Evolutionary conservation across 2,797 vertebrate genomes (phyloP), one percentile per base, ranked within the genome.

Genomic region (Enteromius fasciolatus): DNA sequence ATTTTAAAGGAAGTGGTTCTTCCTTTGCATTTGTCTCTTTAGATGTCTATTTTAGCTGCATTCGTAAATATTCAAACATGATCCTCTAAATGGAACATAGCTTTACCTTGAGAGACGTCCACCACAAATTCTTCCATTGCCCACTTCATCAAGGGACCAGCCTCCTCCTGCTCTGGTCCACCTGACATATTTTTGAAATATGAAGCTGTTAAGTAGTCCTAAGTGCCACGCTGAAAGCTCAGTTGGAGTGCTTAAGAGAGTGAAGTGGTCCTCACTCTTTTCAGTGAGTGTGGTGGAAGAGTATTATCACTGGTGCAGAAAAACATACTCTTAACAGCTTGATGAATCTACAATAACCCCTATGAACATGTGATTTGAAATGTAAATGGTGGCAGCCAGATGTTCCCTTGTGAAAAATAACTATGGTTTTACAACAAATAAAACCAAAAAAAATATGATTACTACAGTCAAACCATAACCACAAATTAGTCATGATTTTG

Each of bases 171-270:
- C 48, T 76, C 59, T 23, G 33, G 36, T 20, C 41, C 54, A 59
- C 41, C 54, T 74, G 64, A 68, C 79, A 84, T 63, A 78, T 84
- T 77, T 86, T 64, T 85, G 67, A 83, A 85, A 80, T 85, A 74
- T 83, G 78, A 83, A 54, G 64, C 83, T 81, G 66, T 44, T 78
- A 87, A 85, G 83, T 80, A 70, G 54, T 54, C 31, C n/a, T 86
- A n/a, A 86, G 84, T 80, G 78, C 25, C 72, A 70, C 17, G 12
- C 28, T 66, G 66, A 82, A 83, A 80, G 83, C 73, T 66, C 57
- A 28, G 83, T 39, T 39, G 39, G 73, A 64, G 76, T 74, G 67
- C 59, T 64, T 83, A 28, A 78, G 44, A 78, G 50, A 83, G 39
- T 77, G 64, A 83, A 77, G 74, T 83, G 64, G 64, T 61, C 50